A percentile compares a stretch with the other conserved stretches of the same genome.
phyloP scores from a whole-genome alignment of 2,797 vertebrate species.

The Pagetopsis macropterus region DNA sequence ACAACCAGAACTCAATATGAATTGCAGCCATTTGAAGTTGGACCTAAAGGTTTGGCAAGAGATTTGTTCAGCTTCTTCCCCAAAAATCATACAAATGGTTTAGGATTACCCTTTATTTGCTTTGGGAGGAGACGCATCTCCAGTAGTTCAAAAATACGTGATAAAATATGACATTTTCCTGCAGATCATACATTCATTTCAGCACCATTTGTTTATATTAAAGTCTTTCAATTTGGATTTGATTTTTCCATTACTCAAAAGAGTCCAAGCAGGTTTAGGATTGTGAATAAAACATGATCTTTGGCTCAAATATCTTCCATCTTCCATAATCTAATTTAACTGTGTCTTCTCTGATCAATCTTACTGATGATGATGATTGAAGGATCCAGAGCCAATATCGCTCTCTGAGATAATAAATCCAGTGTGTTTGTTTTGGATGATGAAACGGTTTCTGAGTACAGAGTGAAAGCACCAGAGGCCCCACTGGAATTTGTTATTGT shows the following conservation, averaged over 20 bases:
- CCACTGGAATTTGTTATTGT: conserved; percentile 19
- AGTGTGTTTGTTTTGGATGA: conserved; percentile 53
- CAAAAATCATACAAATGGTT: neutral
- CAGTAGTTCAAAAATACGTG: neutral
- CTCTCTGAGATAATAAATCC: conserved; percentile 32
- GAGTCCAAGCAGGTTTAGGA: neutral
- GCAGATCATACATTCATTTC: conserved; percentile 18
- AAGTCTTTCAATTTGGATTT: conserved; percentile 15
- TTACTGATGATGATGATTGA: conserved; percentile 27
- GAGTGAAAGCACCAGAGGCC: neutral
- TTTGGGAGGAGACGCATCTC: neutral
- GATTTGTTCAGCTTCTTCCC: neutral
- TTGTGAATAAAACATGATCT: conserved; percentile 29
- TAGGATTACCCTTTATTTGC: conserved; percentile 3
- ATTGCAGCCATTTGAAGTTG: conserved; percentile 16
- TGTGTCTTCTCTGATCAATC: conserved; percentile 42
- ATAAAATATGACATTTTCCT: conserved; percentile 1
- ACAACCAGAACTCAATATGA: conserved; percentile 16
- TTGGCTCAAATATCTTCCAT: neutral
- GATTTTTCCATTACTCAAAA: conserved; percentile 17
- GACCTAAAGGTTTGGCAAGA: conserved; percentile 12
- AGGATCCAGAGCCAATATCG: conserved; percentile 28
- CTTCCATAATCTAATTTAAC: conserved; percentile 37
- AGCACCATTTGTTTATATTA: neutral
- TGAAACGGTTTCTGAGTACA: conserved; percentile 14